These are phyloP conservation scores for Thereva unica DNA, from an alignment of 2,888 invertebrate species.

Conservation along the genomic window DNA sequence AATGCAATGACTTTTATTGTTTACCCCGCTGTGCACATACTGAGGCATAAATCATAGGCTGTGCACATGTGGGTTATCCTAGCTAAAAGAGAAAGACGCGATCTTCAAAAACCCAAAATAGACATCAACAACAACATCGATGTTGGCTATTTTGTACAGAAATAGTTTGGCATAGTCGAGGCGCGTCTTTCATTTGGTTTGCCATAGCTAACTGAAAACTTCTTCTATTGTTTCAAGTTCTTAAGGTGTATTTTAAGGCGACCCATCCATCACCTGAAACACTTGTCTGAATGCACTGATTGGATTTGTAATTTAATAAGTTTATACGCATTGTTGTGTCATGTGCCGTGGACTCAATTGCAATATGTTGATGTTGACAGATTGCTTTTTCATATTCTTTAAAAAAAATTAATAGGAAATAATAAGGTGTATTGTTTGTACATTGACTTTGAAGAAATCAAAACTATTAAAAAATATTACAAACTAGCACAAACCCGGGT, in stretches of 20 bases:
- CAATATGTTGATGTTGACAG: too few relatives aligned
- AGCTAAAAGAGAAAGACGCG: conserved; percentile 11
- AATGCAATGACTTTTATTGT: too few relatives aligned
- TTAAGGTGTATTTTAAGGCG: conserved; percentile 16
- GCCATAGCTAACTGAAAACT: conserved; percentile 2
- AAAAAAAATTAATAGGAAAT: too few relatives aligned
- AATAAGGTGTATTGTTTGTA: too few relatives aligned
- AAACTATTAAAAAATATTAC: too few relatives aligned
- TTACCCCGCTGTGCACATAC: not conserved
- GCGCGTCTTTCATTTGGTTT: conserved; percentile 1
- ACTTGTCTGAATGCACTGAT: conserved; percentile 3
- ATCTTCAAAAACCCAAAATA: conserved; percentile 17
- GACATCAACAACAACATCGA: conserved; percentile 18
- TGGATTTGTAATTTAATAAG: too few relatives aligned
- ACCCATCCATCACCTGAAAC: not conserved
- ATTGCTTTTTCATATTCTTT: too few relatives aligned
- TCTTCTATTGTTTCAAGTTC: conserved; percentile 28
- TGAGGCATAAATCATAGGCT: not conserved
- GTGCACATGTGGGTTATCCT: not conserved
- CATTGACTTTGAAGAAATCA: too few relatives aligned
- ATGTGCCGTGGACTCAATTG: too few relatives aligned
- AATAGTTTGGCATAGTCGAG: conserved; percentile 25
- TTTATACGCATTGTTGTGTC: too few relatives aligned
- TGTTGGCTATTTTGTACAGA: conserved; percentile 21
- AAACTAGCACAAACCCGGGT: too few relatives aligned